Evolutionary conservation across 37 sponge, comb jelly and placozoan species (phyloP).

Genomic region (Spongilla lacustris): DNA sequence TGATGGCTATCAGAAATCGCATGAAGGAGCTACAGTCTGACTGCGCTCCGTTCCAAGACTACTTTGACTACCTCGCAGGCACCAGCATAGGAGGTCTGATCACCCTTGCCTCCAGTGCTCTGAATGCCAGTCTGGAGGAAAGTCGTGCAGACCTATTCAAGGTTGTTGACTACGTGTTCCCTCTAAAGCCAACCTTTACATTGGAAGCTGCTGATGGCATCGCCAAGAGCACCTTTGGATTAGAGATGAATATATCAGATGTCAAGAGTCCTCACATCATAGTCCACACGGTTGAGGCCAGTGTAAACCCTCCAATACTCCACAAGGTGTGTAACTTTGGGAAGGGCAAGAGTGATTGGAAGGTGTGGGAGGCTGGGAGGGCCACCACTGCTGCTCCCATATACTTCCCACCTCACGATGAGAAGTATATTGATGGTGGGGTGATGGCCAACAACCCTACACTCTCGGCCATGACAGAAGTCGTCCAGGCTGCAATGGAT

Average conservation of each 20-base stretch:
- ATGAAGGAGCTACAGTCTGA: slow-evolving; percentile 15
- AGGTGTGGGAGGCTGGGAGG: slow-evolving; percentile 62
- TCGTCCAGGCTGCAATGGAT: slow-evolving; percentile 8
- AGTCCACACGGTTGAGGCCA: slow-evolving; percentile 34
- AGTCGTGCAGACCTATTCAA: slow-evolving; percentile 6
- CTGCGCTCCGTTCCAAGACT: slow-evolving; percentile 14
- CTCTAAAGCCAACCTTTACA: neutral
- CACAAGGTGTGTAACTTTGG: slow-evolving; percentile 59
- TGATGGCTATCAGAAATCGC: slow-evolving; percentile 46
- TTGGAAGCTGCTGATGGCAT: slow-evolving; percentile 7
- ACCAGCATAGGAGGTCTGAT: slow-evolving; percentile 65
- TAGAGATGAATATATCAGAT: slow-evolving; percentile 2
- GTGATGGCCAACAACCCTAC: slow-evolving; percentile 79
- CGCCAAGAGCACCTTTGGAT: slow-evolving; percentile 36
- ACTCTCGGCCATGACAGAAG: slow-evolving; percentile 49
- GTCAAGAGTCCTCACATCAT: slow-evolving; percentile 31
- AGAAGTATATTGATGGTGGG: slow-evolving; percentile 63
- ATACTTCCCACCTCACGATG: slow-evolving; percentile 48
- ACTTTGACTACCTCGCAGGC: slow-evolving; percentile 71
- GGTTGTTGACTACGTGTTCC: slow-evolving; percentile 22
- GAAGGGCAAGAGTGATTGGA: slow-evolving; percentile 24
- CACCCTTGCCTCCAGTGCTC: neutral
- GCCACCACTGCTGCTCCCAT: slow-evolving; percentile 62
- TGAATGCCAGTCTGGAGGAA: slow-evolving; percentile 24
- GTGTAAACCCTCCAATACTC: slow-evolving; percentile 38